Evolutionary conservation across 2,113 vertebrate species (phyloP), one percentile per base, ranked within the genome.

Genomic region (Xenotilapia leptura): DNA sequence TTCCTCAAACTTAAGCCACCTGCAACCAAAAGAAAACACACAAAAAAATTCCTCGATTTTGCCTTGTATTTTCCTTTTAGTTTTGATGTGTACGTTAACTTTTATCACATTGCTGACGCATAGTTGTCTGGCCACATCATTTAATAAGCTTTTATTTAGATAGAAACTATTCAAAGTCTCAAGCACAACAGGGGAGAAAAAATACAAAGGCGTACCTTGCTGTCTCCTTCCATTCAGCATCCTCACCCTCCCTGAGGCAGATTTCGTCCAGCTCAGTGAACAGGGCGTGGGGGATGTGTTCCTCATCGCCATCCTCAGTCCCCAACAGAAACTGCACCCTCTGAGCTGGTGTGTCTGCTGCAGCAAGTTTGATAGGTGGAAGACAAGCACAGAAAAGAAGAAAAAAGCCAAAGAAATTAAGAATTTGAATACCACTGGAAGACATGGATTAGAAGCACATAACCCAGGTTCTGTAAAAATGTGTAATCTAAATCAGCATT

Each of bases 1-100:
- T 96, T 99, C 99, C 96, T 99, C 99, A 94, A 99, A 99, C 89
- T 99, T 99, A 65, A 99, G 94, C 99, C 99, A 99, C 95, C 99
- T 99, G 88, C 7, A 81, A 49, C 47, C 3, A 55, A 40, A 51
- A 3, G 9, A 8, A 55, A 12, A 83, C 31, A 49, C 28, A 47
- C 70, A 51, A n/a, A n/a, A 26, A 7, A 31, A 6, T 13, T 77
- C 9, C 23, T 75, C 1, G 2, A 75, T 31, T 75, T 47, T 77
- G 13, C 3, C 12, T 15, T 26, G 13, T 26, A 73, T 73, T 73
- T 73, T 73, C 13, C 21, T 47, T 73, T 73, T 17, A 73, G 68
- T 26, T 73, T 47, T 73, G 68, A 73, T 47, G 68, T 47, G 40
- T 47, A 73, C 6, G 1, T 47, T 73, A 28, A 28, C 9, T 47